These are phyloP conservation scores for Psammodynastes pulverulentus DNA, from an alignment of 2,113 vertebrate genomes.

Conservation along the genomic window DNA sequence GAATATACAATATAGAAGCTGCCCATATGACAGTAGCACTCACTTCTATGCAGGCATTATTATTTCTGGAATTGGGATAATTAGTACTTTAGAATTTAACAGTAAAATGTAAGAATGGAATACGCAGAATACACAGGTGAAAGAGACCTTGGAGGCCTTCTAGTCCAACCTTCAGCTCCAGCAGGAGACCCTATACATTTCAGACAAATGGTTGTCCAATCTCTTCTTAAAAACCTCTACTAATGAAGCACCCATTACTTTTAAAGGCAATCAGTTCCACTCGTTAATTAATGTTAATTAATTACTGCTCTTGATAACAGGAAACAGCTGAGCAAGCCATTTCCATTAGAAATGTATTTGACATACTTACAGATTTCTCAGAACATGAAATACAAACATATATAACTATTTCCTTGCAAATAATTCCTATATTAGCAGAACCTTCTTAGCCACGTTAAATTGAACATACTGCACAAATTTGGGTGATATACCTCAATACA, in stretches of 20 bases:
- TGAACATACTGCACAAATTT: neutral
- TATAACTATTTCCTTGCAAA: neutral
- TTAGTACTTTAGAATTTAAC: neutral
- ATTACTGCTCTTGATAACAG: neutral
- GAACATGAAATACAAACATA: neutral
- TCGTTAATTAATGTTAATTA: neutral
- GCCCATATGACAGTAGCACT: neutral
- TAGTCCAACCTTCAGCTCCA: neutral
- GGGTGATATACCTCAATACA: neutral
- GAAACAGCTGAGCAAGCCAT: no score
- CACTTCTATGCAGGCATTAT: neutral
- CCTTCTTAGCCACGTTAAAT: neutral
- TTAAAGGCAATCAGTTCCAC: neutral
- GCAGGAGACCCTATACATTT: neutral
- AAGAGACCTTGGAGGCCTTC: neutral
- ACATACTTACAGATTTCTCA: neutral
- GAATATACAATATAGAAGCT: no score
- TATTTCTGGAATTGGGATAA: neutral
- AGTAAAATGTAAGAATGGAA: neutral
- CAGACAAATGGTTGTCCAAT: neutral
- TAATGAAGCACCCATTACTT: neutral
- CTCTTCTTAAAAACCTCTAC: neutral
- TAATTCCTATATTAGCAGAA: neutral
- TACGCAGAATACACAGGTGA: neutral
- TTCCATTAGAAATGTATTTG: neutral